Evolutionary conservation across 1,140 invertebrate species (phyloP).

Genomic region (Hycleus phaleratus): DNA sequence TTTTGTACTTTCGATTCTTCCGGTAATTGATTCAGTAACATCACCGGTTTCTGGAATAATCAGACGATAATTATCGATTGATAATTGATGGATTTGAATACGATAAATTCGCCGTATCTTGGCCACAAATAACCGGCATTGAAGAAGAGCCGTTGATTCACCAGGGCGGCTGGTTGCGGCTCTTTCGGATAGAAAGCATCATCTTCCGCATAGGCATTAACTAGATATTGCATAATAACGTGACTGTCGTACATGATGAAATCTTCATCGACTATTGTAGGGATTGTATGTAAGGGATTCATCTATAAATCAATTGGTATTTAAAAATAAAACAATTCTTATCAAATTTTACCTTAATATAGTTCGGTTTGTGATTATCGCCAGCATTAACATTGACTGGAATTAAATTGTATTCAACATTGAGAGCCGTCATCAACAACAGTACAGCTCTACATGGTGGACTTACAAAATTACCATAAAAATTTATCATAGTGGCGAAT

Average conservation of each 20-base stretch:
- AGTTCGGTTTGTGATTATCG: constrained; percentile 45
- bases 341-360: constrained; percentile 36
- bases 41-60: constrained; percentile 33
- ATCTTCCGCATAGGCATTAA: constrained; percentile 44
- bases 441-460: constrained; percentile 45
- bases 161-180: constrained; percentile 41
- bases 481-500: constrained; percentile 28
- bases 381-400: constrained; percentile 39
- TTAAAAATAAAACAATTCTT: not conserved
- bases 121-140: constrained; percentile 42
- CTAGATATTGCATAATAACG: constrained; percentile 45
- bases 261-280: constrained; percentile 29
- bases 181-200: constrained; percentile 45
- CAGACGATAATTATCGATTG: not conserved
- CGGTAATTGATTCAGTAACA: not conserved
- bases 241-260: constrained; percentile 33
- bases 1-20: constrained; percentile 18
- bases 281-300: constrained; percentile 31
- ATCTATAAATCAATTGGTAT: constrained; percentile 38
- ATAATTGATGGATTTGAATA: not conserved
- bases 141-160: constrained; percentile 45
- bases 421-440: constrained; percentile 43
- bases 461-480: constrained; percentile 46
- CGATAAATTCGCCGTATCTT: constrained; percentile 30
- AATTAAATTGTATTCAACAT: constrained; percentile 43